Evolutionary conservation across 37 sponge, comb jelly and placozoan species (phyloP), one percentile per base, ranked within the genome.

Genomic region (Halisarca cf. caerulea): DNA sequence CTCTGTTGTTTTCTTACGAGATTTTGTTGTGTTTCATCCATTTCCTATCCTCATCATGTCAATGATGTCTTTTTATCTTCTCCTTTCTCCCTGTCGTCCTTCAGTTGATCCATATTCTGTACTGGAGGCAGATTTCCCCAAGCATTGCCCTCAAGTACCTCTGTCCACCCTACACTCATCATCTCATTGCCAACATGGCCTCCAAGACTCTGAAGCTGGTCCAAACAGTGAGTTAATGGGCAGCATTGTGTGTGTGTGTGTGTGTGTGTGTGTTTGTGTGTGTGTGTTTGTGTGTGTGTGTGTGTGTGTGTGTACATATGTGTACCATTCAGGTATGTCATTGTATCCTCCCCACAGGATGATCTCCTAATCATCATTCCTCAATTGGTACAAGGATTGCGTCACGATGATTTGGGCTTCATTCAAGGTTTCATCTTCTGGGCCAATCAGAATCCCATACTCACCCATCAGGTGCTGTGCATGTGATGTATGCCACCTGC

Each of bases 311-410:
- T n/a, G n/a, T n/a, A n/a, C n/a, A n/a, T n/a, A n/a, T n/a, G n/a
- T n/a, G n/a, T n/a, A n/a, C n/a, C n/a, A n/a, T n/a, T n/a, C n/a
- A n/a, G n/a, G n/a, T n/a, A n/a, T 62, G 25, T 35, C 23, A 15
- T 58, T 82, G 25, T 24, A 39, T 36, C 58, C 34, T 25, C 30
- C 58, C 20, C 27, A 9, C 78, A 92, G 91, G 93, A 92, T 44
- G 89, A 92, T 20, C 83, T 94, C 27, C 81, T 98, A 43, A 80
- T 92, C 81, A 90, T 89, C 72, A 94, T 98, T 18, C 99, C 99
- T 41, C 99, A 98, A 53, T 61, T 98, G 39, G 95, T 98, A 8
- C 99, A 98, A 70, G 89, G 94, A 33, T 73, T 98, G 37, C 77
- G 99, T 25, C 89, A 94, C 70, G 99, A 98, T 83, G 83, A 90